Evolutionary conservation across 1,140 invertebrate species (phyloP).

Genomic region (Amyelois transitella): DNA sequence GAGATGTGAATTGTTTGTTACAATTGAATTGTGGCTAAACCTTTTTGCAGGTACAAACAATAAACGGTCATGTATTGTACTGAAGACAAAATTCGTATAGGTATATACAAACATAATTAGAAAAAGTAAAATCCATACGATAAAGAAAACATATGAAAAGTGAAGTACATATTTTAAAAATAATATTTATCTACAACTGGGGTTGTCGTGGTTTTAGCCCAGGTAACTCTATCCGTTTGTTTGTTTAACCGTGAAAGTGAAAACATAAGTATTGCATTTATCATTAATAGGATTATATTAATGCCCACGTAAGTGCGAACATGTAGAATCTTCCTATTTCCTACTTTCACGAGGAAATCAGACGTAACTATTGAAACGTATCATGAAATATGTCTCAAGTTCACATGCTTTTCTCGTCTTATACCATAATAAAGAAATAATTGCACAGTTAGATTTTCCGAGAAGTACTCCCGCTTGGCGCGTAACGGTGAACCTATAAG

Average conservation of each 20-base stretch:
- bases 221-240: too few relatives aligned
- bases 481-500: not conserved
- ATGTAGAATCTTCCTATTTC: not conserved
- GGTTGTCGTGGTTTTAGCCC: too few relatives aligned
- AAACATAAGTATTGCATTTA: too few relatives aligned
- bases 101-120: too few relatives aligned
- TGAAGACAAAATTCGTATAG: too few relatives aligned
- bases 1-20: not conserved
- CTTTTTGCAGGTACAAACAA: too few relatives aligned
- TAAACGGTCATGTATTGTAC: too few relatives aligned
- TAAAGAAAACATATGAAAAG: too few relatives aligned
- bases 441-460: not conserved
- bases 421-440: not conserved
- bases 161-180: too few relatives aligned
- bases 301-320: not conserved
- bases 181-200: too few relatives aligned
- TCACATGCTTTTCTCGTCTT: not conserved
- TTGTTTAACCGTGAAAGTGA: too few relatives aligned
- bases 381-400: not conserved
- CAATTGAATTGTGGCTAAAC: not conserved
- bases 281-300: not conserved
- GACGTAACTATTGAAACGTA: not conserved
- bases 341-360: not conserved
- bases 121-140: too few relatives aligned
- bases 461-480: not conserved